Evolutionary conservation across 2,797 vertebrate species (phyloP), one percentile per base, ranked within the genome.

Genomic region (Peromyscus eremicus): DNA sequence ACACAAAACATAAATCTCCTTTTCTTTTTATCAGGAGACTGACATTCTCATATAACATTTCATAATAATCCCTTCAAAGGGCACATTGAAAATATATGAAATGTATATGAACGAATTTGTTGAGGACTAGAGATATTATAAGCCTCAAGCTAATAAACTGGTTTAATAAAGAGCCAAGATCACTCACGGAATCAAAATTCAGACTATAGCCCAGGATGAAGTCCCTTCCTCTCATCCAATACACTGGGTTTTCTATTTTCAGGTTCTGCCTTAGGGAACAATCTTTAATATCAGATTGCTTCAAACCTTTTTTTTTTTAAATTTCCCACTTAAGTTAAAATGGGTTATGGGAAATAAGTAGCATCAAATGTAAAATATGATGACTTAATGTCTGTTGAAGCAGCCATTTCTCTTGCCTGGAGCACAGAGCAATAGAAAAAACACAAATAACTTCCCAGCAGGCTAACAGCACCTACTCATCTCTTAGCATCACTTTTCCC

Each of bases 21-120:
- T 97, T 96, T 95, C 9, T 76, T 81, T 97, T 96, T 94, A 70
- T 86, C 84, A 89, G 82, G 73, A 95, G 60, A 95, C 73, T 96
- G 97, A 85, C 76, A 94, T 64, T 93, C 73, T 89, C 89, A 71
- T 86, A 34, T n/a, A 97, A 77, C 43, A 86, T 91, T 97, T 96
- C 93, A 76, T 97, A 95, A 98, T 95, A 91, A 86, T 64, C 5
- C 94, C 43, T 77, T 86, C 94, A 96, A 97, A 94, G 29, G 91
- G 79, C 93, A 91, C 29, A 86, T 86, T 95, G 94, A 94, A 89
- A 96, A 94, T 96, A 96, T 27, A 94, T 62, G 94, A 97, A 96
- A 95, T 93, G 52, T 82, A 86, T 80, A 80, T 92, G 90, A 97
- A 93, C 89, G 91, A 96, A 97, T 60, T 76, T 94, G 60, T 60